These are phyloP conservation scores for Chloebia gouldiae DNA, from an alignment of 2,113 vertebrate species.

Conservation along the genomic window DNA sequence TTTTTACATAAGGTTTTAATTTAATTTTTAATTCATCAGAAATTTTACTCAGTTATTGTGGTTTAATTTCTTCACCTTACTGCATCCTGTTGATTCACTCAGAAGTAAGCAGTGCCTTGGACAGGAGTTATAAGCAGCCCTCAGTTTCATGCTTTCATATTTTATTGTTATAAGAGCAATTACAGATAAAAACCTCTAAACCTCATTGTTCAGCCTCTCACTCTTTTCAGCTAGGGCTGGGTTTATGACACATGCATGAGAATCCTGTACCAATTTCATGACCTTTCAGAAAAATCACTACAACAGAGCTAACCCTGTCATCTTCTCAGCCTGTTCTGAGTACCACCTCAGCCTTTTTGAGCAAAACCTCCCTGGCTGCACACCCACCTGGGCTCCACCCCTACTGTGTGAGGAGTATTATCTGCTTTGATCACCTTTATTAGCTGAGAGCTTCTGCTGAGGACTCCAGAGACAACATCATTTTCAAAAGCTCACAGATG, in stretches of 20 bases:
- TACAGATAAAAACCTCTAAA: neutral
- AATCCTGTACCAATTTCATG: neutral
- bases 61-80: neutral
- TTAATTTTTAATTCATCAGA: conserved; percentile 35
- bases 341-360: neutral
- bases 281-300: neutral
- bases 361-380: neutral
- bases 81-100: neutral
- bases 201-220: neutral
- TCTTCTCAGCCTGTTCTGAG: neutral
- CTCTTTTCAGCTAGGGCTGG: neutral
- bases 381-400: neutral
- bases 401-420: neutral
- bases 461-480: neutral
- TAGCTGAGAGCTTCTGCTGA: neutral
- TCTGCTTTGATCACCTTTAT: neutral
- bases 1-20: conserved; percentile 45
- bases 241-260: neutral
- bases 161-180: conserved; percentile 5
- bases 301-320: neutral
- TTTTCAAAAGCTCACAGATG: neutral
- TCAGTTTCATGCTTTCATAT: neutral
- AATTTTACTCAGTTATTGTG: conserved; percentile 2
- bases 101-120: neutral
- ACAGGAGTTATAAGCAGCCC: neutral